Percentiles rank a stretch among this genome's conserved stretches.
Conservation (phyloP, 1,140 invertebrate genomes). For the Aphelinus certus region DNA sequence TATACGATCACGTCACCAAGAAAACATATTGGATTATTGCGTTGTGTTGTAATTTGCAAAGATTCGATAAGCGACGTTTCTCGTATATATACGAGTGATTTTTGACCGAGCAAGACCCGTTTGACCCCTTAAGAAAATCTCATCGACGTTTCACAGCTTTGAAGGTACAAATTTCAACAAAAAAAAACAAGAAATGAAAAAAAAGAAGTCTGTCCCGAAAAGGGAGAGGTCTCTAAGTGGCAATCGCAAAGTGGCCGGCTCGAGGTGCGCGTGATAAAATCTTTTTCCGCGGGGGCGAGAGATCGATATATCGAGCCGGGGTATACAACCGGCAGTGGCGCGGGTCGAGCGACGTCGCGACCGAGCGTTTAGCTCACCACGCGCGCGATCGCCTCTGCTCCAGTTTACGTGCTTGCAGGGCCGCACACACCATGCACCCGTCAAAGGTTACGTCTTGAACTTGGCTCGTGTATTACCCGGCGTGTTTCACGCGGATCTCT, state of each 20-base stretch:
- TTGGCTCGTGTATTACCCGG: background rate
- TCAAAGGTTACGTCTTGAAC: slow-evolving; percentile 16
- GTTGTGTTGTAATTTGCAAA: too few relatives aligned
- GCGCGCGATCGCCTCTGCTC: background rate
- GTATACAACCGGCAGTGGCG: background rate
- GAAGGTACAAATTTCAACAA: too few relatives aligned
- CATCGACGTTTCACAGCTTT: too few relatives aligned
- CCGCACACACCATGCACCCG: background rate
- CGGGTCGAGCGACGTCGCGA: background rate
- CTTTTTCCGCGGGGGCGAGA: slow-evolving; percentile 30
- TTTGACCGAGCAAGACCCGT: too few relatives aligned
- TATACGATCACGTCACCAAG: too few relatives aligned
- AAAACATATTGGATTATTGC: too few relatives aligned
- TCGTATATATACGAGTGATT: too few relatives aligned
- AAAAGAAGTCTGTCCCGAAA: background rate
- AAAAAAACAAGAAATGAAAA: too few relatives aligned
- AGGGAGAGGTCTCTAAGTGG: background rate
- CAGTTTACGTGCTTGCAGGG: background rate
- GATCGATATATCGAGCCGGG: slow-evolving; percentile 59
- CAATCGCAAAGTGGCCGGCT: background rate
- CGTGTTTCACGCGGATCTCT: too few relatives aligned
- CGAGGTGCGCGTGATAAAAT: background rate
- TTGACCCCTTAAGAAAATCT: too few relatives aligned
- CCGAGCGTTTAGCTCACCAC: background rate
- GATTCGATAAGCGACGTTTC: too few relatives aligned